These are phyloP conservation scores for Helicoverpa armigera DNA, from an alignment of 1,140 invertebrate genomes.

Conservation along the genomic window DNA sequence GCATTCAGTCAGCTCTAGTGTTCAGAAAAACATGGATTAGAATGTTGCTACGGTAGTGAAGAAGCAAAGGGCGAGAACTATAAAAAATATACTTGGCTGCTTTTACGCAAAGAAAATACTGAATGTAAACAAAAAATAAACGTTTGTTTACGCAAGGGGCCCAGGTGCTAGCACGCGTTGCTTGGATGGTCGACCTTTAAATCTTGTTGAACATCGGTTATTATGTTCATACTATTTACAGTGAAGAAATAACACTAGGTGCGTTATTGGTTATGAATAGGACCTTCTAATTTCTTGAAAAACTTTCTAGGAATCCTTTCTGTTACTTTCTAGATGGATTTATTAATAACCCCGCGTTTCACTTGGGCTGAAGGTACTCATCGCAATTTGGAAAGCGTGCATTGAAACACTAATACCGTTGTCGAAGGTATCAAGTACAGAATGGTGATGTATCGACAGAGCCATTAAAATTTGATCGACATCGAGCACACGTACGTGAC, in stretches of 20 bases:
- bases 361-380: not conserved
- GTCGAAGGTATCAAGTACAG: slow-evolving; percentile 45
- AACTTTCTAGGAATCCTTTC: too few species aligned
- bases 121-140: slow-evolving; percentile 28
- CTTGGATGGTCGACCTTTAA: slow-evolving; percentile 6
- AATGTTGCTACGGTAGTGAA: too few species aligned
- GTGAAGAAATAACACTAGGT: not conserved
- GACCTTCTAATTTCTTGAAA: too few species aligned
- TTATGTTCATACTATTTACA: not conserved
- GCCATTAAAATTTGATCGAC: slow-evolving; percentile 67
- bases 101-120: not conserved
- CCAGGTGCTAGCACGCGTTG: slow-evolving; percentile 12
- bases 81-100: slow-evolving; percentile 7
- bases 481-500: slow-evolving; percentile 58
- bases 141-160: slow-evolving; percentile 30
- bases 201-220: not conserved
- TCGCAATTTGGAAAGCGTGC: slow-evolving; percentile 52
- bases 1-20: not conserved
- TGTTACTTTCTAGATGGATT: too few species aligned
- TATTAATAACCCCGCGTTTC: not conserved
- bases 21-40: too few species aligned
- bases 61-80: too few species aligned
- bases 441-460: slow-evolving; percentile 53
- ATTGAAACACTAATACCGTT: slow-evolving; percentile 49
- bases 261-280: too few species aligned